Evolutionary conservation across 2,888 invertebrate genomes (phyloP).

Genomic region (Tenthredo livida): DNA sequence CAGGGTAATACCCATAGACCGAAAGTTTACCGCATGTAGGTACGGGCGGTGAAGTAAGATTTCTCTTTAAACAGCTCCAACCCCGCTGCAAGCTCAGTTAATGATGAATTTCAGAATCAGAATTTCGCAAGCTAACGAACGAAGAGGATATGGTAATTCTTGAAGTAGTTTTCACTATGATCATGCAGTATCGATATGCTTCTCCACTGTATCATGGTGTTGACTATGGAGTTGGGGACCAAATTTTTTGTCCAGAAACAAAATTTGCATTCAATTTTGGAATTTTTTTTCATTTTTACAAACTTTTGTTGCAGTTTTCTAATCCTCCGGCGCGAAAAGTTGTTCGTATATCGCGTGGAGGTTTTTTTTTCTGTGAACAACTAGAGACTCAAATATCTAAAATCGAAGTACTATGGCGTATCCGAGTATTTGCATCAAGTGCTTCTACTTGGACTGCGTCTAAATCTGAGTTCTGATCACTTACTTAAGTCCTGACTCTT

Average conservation of each 20-base stretch:
- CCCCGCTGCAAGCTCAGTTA: background rate
- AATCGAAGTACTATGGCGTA: no score
- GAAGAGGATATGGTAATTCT: background rate
- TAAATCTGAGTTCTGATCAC: no score
- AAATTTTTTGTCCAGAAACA: background rate
- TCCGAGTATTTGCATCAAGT: no score
- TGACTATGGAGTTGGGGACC: no score
- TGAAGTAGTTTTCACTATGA: background rate
- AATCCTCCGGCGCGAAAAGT: no score
- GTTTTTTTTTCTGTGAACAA: no score
- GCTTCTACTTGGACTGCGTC: no score
- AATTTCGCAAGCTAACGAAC: background rate
- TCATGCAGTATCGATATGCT: background rate
- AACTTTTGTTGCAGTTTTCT: no score
- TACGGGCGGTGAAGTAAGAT: background rate
- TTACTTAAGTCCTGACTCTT: no score
- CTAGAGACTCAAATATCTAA: no score
- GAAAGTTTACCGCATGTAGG: constrained; percentile 11
- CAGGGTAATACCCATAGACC: constrained; percentile 26
- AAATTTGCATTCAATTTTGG: background rate
- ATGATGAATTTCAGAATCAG: background rate
- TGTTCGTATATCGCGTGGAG: no score
- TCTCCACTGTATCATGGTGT: background rate
- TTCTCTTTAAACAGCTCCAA: background rate
- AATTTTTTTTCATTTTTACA: no score